phyloP scores from a whole-genome alignment of 35 echinoderm and acorn worm species.

The Diadema setosum region DNA sequence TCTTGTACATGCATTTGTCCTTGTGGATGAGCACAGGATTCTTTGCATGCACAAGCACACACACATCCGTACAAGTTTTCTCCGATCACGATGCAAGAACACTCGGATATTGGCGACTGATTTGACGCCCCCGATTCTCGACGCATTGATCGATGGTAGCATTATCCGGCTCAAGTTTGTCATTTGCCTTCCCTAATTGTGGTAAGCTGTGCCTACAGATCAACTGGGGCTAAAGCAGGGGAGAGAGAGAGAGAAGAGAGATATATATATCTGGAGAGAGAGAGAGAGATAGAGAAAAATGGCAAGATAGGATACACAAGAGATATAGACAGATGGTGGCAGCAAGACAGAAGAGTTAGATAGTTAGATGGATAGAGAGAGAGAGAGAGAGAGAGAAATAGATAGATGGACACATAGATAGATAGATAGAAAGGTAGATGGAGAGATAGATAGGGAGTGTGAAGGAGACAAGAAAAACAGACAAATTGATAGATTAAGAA shows the following conservation, averaged over 20 bases:
- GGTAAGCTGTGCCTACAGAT: too few species aligned
- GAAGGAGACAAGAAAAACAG: neutral
- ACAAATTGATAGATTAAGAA: neutral
- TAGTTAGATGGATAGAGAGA: neutral
- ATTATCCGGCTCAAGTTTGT: too few species aligned
- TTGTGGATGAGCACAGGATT: too few species aligned
- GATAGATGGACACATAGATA: neutral
- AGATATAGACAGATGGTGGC: neutral
- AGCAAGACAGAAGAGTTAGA: neutral
- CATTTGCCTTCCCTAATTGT: too few species aligned
- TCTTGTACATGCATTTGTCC: too few species aligned
- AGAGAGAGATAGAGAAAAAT: neutral
- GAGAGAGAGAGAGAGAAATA: neutral
- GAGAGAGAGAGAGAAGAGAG: neutral
- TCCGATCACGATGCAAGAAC: too few species aligned
- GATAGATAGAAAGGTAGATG: neutral
- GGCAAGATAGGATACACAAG: neutral
- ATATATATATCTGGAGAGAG: neutral
- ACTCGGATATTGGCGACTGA: too few species aligned
- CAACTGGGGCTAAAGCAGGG: neutral
- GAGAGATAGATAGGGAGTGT: neutral
- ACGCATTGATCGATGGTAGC: too few species aligned
- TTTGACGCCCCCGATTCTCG: too few species aligned
- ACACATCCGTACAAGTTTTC: too few species aligned
- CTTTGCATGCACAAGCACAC: too few species aligned